Percentiles rank a stretch among this genome's conserved stretches.
phyloP scores from a whole-genome alignment of 2,113 vertebrate genomes.

The Lota lota region DNA sequence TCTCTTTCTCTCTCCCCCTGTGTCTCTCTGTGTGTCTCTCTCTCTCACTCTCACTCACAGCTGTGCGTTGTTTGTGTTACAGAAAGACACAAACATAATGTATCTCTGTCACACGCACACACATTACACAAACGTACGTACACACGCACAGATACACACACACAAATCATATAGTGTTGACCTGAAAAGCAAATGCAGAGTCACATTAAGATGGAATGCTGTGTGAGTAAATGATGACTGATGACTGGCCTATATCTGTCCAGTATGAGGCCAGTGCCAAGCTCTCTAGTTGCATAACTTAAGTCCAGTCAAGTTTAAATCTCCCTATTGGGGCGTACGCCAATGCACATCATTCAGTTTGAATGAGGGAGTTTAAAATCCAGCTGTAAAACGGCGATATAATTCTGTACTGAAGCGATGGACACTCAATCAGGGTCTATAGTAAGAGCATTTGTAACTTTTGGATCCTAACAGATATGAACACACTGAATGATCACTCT shows the following conservation, averaged over 20 bases:
- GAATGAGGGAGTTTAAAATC: slow-evolving; percentile 15
- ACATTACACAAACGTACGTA: neutral
- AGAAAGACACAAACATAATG: too few relatives aligned
- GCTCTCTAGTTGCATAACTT: slow-evolving; percentile 45
- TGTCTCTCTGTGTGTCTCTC: too few relatives aligned
- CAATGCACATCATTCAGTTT: slow-evolving; percentile 33
- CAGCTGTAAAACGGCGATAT: slow-evolving; percentile 8
- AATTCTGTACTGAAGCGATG: neutral
- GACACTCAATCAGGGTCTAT: neutral
- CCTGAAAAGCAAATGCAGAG: neutral
- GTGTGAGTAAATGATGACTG: neutral
- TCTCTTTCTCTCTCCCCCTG: neutral
- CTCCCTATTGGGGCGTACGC: slow-evolving; percentile 35
- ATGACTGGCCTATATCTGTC: too few relatives aligned
- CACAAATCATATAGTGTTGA: neutral
- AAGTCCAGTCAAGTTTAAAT: slow-evolving; percentile 54
- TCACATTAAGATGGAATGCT: neutral
- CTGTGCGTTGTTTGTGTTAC: too few relatives aligned
- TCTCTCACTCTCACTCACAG: too few relatives aligned
- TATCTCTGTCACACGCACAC: too few relatives aligned
- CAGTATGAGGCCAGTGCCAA: neutral
- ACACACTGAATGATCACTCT: neutral
- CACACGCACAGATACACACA: slow-evolving; percentile 15
- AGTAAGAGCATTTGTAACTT: neutral
- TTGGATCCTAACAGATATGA: neutral